These are phyloP conservation scores for Nycticebus coucang DNA, from an alignment of 2,113 vertebrate genomes.

Conservation along the genomic window DNA sequence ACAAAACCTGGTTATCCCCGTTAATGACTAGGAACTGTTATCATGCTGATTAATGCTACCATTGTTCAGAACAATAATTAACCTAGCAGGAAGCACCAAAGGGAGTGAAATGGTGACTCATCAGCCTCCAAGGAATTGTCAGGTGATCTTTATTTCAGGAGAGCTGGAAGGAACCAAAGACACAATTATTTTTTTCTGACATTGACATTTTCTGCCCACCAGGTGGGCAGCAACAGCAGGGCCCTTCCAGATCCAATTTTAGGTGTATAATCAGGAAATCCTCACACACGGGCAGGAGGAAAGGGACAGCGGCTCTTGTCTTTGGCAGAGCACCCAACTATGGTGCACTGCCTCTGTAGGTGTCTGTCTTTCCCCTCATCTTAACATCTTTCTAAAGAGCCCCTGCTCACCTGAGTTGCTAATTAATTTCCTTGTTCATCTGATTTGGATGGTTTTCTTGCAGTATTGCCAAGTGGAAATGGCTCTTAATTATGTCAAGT, in stretches of 20 bases:
- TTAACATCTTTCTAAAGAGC: slow-evolving; percentile 55
- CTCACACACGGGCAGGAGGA: background rate
- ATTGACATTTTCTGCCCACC: background rate
- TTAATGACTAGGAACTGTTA: slow-evolving; percentile 39
- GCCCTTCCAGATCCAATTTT: background rate
- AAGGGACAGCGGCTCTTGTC: accelerated
- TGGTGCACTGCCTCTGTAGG: background rate
- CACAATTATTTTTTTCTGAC: background rate
- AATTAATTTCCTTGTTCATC: slow-evolving; percentile 53
- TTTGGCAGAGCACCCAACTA: background rate
- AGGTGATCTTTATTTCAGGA: slow-evolving; percentile 37
- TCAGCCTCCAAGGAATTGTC: background rate
- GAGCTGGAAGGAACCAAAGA: background rate
- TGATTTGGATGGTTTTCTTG: slow-evolving; percentile 56
- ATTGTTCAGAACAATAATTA: slow-evolving; percentile 57
- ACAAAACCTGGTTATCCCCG: background rate
- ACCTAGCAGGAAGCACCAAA: slow-evolving; percentile 43
- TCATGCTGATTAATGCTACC: slow-evolving; percentile 50
- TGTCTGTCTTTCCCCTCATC: background rate
- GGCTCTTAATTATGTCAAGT: slow-evolving; percentile 61
- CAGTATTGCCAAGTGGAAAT: slow-evolving; percentile 57
- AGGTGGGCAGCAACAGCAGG: background rate
- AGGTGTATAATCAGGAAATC: background rate
- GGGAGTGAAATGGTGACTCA: slow-evolving; percentile 20
- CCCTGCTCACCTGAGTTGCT: slow-evolving; percentile 47